phyloP scores from a whole-genome alignment of 2,888 invertebrate species.

The Epistrophe eligans region DNA sequence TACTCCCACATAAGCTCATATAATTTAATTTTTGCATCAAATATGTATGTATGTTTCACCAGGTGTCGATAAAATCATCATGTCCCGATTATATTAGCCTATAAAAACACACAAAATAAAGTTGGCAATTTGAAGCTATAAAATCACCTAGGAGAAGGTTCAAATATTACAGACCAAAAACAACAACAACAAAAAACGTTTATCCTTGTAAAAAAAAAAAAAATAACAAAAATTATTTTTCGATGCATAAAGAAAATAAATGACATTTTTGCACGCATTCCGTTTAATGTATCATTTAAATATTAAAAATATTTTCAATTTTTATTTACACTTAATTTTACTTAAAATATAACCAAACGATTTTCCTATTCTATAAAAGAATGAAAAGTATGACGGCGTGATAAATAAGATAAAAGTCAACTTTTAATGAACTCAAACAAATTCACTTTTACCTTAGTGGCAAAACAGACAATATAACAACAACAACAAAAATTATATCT shows the following conservation, averaged over 20 bases:
- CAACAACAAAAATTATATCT: constrained; percentile 25
- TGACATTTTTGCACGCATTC: constrained; percentile 75
- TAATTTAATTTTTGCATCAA: neutral
- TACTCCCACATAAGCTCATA: neutral
- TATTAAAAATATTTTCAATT: constrained; percentile 43
- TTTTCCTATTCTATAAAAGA: neutral
- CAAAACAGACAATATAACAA: constrained; percentile 6
- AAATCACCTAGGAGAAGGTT: neutral
- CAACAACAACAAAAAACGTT: neutral
- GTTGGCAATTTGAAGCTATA: neutral
- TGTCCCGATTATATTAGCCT: neutral
- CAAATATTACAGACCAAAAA: neutral
- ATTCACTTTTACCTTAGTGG: neutral
- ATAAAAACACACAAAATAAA: neutral
- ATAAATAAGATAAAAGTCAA: constrained; percentile 3
- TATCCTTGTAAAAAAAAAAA: neutral
- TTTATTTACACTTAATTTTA: constrained; percentile 17
- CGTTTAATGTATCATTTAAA: constrained; percentile 65
- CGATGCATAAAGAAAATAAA: constrained; percentile 71
- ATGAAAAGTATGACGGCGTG: constrained; percentile 28
- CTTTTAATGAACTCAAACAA: constrained; percentile 10
- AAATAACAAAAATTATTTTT: constrained; percentile 9
- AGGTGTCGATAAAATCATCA: neutral
- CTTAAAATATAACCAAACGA: constrained; percentile 2
- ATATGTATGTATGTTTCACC: neutral